Base-by-base conservation (phyloP, 37 sponge, comb jelly and placozoan species). In the Ianthella basta region DNA sequence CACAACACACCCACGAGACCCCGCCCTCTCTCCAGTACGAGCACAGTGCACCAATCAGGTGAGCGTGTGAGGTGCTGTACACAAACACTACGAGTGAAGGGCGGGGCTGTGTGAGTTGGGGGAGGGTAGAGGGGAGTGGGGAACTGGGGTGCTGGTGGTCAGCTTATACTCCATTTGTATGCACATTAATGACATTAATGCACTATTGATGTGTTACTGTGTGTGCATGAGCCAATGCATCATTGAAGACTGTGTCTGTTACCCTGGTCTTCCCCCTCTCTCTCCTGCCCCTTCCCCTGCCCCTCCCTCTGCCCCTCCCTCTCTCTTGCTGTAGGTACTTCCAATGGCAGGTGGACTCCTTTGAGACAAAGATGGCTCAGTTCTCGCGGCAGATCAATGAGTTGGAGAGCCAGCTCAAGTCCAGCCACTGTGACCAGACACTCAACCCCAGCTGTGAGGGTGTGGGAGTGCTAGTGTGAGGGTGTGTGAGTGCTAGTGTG, bases 21-120 rank as follows among this genome's bases (percentile, higher is more conserved):
- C 95, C 95, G 33, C 80, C 92, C 18, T 69, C 89, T 0, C 85
- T 95, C 4, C 95, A 95, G 66, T 83, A 91, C 70, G 95, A 91
- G 83, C 83, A 91, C 69, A 82, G 63, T 18, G 87, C 92, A 23
- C 95, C 95, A 15, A 84, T 73, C 6, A 56, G 77, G 95, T 95
- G 75, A 55, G 90, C 33, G 20, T 4, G 23, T 61, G 64, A 29
- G 10, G 27, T 61, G 10, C 64, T 10, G 10, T 5, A 4, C 24
- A 61, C 64, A 57, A 57, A 20, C 27, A 2, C 24, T n/a, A 13
- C 64, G 5, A 18, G 59, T 20, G 15, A 10, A 61, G 29, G 34
- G 37, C 3, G 37, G 2, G 37, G 37, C 72, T 70, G 37, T 70
- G 72, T 30, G 72, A 12, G 37, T 35, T 18, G n/a, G 63, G n/a